Evolutionary conservation across 2,797 vertebrate species (phyloP).

Genomic region (Macroramphosus scolopax): DNA sequence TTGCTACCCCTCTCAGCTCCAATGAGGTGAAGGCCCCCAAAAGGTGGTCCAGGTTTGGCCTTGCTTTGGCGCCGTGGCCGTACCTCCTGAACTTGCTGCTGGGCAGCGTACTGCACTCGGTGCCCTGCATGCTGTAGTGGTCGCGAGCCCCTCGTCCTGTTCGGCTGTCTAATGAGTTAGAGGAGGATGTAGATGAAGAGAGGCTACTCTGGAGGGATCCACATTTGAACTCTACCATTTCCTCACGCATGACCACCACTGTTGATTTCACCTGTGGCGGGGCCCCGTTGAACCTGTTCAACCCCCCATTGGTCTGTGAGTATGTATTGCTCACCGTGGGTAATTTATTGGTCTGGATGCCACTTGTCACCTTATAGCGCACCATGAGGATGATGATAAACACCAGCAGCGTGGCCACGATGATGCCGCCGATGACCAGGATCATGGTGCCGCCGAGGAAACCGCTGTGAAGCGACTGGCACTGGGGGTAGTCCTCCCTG

Average conservation of each 20-base stretch:
- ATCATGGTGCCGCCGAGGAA: constrained; percentile 97
- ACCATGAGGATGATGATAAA: constrained; percentile 98
- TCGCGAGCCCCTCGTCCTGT: constrained; percentile 66
- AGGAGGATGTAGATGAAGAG: constrained; percentile 84
- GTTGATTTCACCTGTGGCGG: constrained; percentile 86
- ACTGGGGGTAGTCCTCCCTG: constrained; percentile 91
- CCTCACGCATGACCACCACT: constrained; percentile 86
- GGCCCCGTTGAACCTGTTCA: constrained; percentile 80
- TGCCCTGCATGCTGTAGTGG: constrained; percentile 79
- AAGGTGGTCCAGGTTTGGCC: constrained; percentile 88
- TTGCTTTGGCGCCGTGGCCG: constrained; percentile 78
- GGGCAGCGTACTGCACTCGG: constrained; percentile 84
- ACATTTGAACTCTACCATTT: constrained; percentile 86
- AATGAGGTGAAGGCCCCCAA: constrained; percentile 93
- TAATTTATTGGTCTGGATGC: constrained; percentile 80
- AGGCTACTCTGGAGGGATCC: constrained; percentile 85
- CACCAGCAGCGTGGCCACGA: constrained; percentile 92
- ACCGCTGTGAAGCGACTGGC: constrained; percentile 93
- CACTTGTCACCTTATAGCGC: constrained; percentile 91
- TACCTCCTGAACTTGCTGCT: constrained; percentile 84
- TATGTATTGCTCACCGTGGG: constrained; percentile 87
- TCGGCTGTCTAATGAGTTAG: constrained; percentile 86
- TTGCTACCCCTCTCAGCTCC: constrained; percentile 87
- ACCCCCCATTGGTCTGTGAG: constrained; percentile 91
- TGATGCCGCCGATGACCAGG: constrained; percentile 93